A percentile compares a stretch with the other conserved stretches of the same genome.
Evolutionary conservation across 1,140 invertebrate species (phyloP).

Genomic region (Pachypeltis micranthus): DNA sequence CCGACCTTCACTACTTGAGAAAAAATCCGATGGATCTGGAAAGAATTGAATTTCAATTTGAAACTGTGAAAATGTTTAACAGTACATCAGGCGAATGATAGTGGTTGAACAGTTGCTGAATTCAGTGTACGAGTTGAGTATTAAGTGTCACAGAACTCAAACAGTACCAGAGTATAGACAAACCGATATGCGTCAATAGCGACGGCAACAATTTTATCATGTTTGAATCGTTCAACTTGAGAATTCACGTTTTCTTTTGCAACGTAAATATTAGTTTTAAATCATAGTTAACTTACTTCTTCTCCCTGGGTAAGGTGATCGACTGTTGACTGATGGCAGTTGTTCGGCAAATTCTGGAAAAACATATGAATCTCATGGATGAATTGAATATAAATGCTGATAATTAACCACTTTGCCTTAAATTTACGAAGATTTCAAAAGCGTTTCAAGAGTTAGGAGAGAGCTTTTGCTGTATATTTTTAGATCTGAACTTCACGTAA

Average conservation of each 20-base stretch:
- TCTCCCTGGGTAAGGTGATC: slow-evolving; percentile 66
- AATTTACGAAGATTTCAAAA: slow-evolving; percentile 21
- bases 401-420: too few species aligned
- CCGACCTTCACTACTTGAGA: slow-evolving; percentile 28
- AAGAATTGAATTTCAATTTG: not conserved
- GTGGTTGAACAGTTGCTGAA: not conserved
- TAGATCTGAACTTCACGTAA: too few species aligned
- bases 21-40: slow-evolving; percentile 10
- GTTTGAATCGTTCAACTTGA: too few species aligned
- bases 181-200: too few species aligned
- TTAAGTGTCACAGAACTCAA: too few species aligned
- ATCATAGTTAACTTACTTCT: slow-evolving; percentile 54
- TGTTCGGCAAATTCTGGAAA: slow-evolving; percentile 71
- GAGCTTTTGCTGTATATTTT: too few species aligned
- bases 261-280: not conserved
- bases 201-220: too few species aligned
- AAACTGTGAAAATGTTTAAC: not conserved
- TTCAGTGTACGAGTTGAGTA: slow-evolving; percentile 12
- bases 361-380: too few species aligned
- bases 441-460: not conserved
- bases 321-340: slow-evolving; percentile 64
- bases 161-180: too few species aligned
- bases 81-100: not conserved
- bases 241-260: too few species aligned
- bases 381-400: too few species aligned